phyloP scores from a whole-genome alignment of 2,113 vertebrate species.

The Protomyctophum bolini region DNA sequence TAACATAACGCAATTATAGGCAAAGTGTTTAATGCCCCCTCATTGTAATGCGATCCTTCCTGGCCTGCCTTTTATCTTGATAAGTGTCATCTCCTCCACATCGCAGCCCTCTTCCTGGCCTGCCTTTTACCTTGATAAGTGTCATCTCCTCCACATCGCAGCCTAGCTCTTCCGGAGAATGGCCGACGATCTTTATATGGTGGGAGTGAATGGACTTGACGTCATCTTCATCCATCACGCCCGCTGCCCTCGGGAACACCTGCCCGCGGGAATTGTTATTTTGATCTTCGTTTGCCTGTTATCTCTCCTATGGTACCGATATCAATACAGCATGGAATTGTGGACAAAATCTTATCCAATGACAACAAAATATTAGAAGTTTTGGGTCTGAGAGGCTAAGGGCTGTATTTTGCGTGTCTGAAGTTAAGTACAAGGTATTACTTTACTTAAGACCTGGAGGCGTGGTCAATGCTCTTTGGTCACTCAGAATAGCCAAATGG shows the following conservation, averaged over 20 bases:
- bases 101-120: constrained; percentile 35
- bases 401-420: too few relatives aligned
- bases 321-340: too few relatives aligned
- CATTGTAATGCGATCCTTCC: not conserved
- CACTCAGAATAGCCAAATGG: too few relatives aligned
- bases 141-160: constrained; percentile 65
- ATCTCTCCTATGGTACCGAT: too few relatives aligned
- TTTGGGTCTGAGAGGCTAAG: too few relatives aligned
- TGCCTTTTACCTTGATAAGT: constrained; percentile 67
- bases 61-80: constrained; percentile 62
- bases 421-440: too few relatives aligned
- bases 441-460: too few relatives aligned
- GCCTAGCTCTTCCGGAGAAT: constrained; percentile 69
- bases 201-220: constrained; percentile 72
- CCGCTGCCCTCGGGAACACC: constrained; percentile 66
- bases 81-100: constrained; percentile 68
- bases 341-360: too few relatives aligned
- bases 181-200: constrained; percentile 70
- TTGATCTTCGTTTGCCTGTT: too few relatives aligned
- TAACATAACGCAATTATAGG: not conserved
- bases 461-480: too few relatives aligned
- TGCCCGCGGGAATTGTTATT: constrained; percentile 20
- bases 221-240: constrained; percentile 66
- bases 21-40: not conserved
- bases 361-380: too few relatives aligned